phyloP scores from a whole-genome alignment of 1,140 invertebrate genomes.

The Bursaphelenchus mucronatus region DNA sequence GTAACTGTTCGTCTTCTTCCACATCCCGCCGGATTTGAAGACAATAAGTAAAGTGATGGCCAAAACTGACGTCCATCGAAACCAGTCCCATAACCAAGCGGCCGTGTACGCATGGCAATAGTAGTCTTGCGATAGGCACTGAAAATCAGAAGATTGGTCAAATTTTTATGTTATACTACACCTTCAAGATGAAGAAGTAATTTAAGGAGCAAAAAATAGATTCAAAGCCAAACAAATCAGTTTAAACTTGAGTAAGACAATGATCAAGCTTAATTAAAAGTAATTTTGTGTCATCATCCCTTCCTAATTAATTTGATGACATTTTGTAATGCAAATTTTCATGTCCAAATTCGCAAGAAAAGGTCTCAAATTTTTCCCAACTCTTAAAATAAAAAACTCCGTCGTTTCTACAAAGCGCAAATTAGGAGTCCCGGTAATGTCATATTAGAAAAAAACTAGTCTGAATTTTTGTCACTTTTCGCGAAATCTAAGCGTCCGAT shows the following conservation, averaged over 20 bases:
- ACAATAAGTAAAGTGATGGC: constrained; percentile 6
- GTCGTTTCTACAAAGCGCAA: no score
- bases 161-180: neutral
- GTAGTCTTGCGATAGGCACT: constrained; percentile 6
- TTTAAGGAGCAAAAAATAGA: neutral
- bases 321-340: no score
- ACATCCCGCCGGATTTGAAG: constrained; percentile 10
- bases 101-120: neutral
- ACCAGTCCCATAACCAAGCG: constrained; percentile 7
- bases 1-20: constrained; percentile 22
- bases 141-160: neutral
- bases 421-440: no score
- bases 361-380: no score
- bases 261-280: no score
- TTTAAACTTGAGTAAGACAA: neutral
- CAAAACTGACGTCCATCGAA: constrained; percentile 4
- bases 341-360: no score
- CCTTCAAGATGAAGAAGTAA: neutral
- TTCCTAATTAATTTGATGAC: no score
- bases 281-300: no score
- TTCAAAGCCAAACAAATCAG: neutral
- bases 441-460: neutral
- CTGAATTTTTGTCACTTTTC: neutral
- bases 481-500: neutral
- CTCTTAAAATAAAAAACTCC: no score